Percentiles rank a stretch among this genome's conserved stretches.
These are phyloP conservation scores for Pandion haliaetus DNA, from an alignment of 2,113 vertebrate species.

Conservation along the genomic window DNA sequence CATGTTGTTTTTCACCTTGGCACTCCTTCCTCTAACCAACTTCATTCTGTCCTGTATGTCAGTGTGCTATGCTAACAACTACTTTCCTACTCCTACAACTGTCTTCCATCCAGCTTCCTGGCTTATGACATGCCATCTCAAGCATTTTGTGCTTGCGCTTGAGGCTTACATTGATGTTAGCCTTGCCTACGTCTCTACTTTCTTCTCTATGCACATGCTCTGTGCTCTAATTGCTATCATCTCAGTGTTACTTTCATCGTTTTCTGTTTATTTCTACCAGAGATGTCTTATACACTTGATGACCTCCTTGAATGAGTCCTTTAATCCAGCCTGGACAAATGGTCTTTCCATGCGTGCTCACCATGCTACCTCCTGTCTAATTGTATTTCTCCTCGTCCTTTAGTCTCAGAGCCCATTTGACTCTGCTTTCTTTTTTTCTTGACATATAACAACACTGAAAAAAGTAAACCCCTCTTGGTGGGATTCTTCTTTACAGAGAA, in stretches of 20 bases:
- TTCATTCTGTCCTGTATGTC: not conserved
- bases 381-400: not conserved
- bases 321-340: not conserved
- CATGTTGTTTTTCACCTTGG: not conserved
- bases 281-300: not conserved
- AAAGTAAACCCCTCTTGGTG: not conserved
- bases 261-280: not conserved
- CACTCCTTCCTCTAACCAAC: not conserved
- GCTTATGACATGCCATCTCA: not conserved
- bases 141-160: not conserved
- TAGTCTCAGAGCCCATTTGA: not conserved
- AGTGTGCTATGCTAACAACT: not conserved
- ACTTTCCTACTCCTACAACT: not conserved
- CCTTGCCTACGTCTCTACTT: not conserved
- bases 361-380: not conserved
- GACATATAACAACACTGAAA: not conserved
- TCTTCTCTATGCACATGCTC: not conserved
- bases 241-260: not conserved
- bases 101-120: not conserved
- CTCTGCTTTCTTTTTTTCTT: not conserved
- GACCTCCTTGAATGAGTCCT: not conserved
- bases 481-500: not conserved
- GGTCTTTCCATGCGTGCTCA: not conserved
- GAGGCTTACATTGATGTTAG: not conserved
- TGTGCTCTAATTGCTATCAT: not conserved